Base-by-base conservation (phyloP, 2,113 vertebrate species). In the Cynoglossus semilaevis region DNA sequence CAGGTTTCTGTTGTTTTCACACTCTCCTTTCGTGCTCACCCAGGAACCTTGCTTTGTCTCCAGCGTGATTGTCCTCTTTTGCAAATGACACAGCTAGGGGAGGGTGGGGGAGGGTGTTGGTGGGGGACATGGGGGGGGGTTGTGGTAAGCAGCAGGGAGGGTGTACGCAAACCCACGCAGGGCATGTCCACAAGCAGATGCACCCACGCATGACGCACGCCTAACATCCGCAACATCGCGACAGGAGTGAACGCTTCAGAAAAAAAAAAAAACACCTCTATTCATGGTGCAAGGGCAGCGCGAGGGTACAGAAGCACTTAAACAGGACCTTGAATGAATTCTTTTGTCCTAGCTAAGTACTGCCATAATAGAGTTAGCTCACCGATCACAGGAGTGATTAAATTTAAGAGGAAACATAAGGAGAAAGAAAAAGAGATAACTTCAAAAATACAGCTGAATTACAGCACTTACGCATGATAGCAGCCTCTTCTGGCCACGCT, bases 1-100 rank as follows among this genome's bases (percentile, higher is more conserved):
- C 79, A 53, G 69, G 79, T 79, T 19, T 83, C 81, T 81, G 76
- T 86, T 84, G 85, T 89, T 80, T 85, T 77, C 71, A 75, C 62
- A 34, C 79, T 75, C 72, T 41, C 70, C 67, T 65, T 82, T 72
- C 63, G 68, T 43, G 66, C 79, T 57, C 50, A 37, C 67, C 45
- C 72, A 76, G 48, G 77, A 60, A 71, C 51, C 56, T 19, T 12
- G 37, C 70, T 82, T 84, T 87, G 84, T 85, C 71, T 84, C 74
- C 82, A 53, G n/a, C 72, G 66, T 76, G 61, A 69, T 83, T 79
- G 73, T 80, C 79, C 84, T 83, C 63, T 82, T 81, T 86, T 69
- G 70, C 75, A 81, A 85, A 88, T 82, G 84, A 84, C 36, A 46
- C 36, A 46, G 52, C 53, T 75, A 77, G 75, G 14, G 6, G 1